Base-by-base conservation (phyloP, 2,797 vertebrate genomes). In the Bradypodion ventrale region DNA sequence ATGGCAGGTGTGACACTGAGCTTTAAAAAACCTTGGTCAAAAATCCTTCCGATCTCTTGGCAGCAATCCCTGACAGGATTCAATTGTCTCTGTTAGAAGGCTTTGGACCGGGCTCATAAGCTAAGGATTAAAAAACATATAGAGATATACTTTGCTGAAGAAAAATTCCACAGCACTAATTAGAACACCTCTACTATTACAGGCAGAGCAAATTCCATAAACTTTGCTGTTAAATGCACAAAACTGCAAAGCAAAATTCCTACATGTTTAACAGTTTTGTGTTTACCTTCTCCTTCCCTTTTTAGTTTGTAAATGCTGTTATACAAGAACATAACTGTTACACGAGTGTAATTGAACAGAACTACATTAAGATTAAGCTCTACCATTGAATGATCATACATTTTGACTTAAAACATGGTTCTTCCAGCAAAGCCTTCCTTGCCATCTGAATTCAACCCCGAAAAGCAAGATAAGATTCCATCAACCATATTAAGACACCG, bases 21-120 rank as follows among this genome's bases (percentile, higher is more conserved):
- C 98, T 98, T 97, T 96, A 96, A 97, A 97, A 96, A 97, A 98
- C 97, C 98, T 98, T 99, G 98, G 98, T 99, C 98, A 99, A 99
- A 99, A 99, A 99, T 99, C 98, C 98, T 99, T 99, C 98, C 98
- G 94, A 97, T 97, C 96, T 97, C 95, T 94, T 96, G 97, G 97
- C 96, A 97, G 97, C 95, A 95, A 97, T 97, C 96, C 96, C 97
- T 97, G 96, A 97, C 94, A 95, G 96, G 95, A 96, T 94, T 97
- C 95, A 95, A 95, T 96, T 94, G 94, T 94, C 96, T 94, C 94
- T 94, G 95, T 92, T 96, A 96, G 96, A 96, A 95, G 96, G 96
- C 96, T 97, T 97, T 97, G 96, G 96, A 95, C 95, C 96, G 95
- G 95, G 90, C 95, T 96, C 94, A 94, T 95, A 93, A 94, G 96